phyloP scores from a whole-genome alignment of 2,888 invertebrate genomes.

The Podotricha telesiphe region DNA sequence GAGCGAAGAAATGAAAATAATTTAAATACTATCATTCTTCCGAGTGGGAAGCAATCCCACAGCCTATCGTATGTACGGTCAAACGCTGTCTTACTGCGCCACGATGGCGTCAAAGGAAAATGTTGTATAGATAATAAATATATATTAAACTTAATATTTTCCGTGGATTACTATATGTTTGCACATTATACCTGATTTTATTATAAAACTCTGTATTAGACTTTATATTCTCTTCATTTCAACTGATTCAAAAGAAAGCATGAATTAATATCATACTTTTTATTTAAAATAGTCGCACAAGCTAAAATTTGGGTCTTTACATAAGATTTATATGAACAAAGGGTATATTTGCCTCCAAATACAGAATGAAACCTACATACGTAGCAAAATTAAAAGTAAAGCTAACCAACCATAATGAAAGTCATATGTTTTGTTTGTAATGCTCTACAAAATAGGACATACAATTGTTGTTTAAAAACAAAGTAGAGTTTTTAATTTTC shows the following conservation, averaged over 20 bases:
- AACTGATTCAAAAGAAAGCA: conserved; percentile 15
- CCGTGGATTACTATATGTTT: too few species aligned
- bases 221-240: neutral
- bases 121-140: too few species aligned
- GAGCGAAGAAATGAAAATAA: too few species aligned
- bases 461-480: conserved; percentile 24
- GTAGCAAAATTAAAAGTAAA: conserved; percentile 23
- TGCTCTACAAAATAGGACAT: conserved; percentile 26
- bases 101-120: too few species aligned
- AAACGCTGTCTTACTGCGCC: too few species aligned
- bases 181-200: too few species aligned
- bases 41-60: too few species aligned
- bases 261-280: conserved; percentile 22
- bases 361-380: conserved; percentile 26
- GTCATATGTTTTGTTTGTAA: conserved; percentile 32
- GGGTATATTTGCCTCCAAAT: conserved; percentile 20
- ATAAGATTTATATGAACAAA: conserved; percentile 28
- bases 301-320: conserved; percentile 25
- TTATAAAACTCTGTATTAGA: neutral
- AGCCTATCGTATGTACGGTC: too few species aligned
- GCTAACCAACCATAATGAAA: conserved; percentile 33
- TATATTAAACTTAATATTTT: too few species aligned
- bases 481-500: conserved; percentile 16
- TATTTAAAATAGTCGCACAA: conserved; percentile 8
- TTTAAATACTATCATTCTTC: too few species aligned